Evolutionary conservation across 1,140 invertebrate species (phyloP), one percentile per base, ranked within the genome.

Genomic region (Campoletis sonorensis): DNA sequence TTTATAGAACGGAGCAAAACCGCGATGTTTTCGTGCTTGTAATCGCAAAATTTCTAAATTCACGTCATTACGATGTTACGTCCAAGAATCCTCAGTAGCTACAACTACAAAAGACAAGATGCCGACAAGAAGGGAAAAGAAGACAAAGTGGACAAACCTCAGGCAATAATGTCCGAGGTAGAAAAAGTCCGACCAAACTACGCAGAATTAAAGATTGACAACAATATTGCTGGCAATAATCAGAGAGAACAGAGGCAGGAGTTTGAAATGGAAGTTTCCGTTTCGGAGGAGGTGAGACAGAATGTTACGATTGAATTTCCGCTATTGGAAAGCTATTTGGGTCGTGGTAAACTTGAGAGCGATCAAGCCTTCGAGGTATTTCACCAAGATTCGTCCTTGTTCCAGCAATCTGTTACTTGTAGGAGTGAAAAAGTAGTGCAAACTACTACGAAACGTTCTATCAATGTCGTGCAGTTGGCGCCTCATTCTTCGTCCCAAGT

Each of bases 281-380:
- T 77, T 18, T 37, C 51, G 3, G 51, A 61, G 16, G 73, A 77
- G 30, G 73, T 61, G 21, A 77, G 73, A n/a, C 51, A 26, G 11
- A 54, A 58, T 8, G 8, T 61, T 27, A 18, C 15, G 26, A 37
- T 23, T 8, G 0, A 64, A n/a, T 16, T 27, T n/a, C 16, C 51
- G 10, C 30, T 21, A 30, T 8, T 27, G 27, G 26, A 58, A 15
- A 5, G 64, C 23, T 21, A 61, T 13, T 16, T 18, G 13, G 16
- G 40, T 7, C 15, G 3, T 10, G 26, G 13, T 13, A 13, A 51
- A 13, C 18, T 21, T 16, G 51, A 37, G n/a, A 30, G 16, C 13
- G 15, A 61, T 18, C 16, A 77, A 18, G 40, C 26, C 3, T 26
- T 54, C 4, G 5, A 23, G 3, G 18, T 49, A n/a, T 16, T 75